phyloP scores from a whole-genome alignment of 2,888 invertebrate genomes.

The Acronicta aceris region DNA sequence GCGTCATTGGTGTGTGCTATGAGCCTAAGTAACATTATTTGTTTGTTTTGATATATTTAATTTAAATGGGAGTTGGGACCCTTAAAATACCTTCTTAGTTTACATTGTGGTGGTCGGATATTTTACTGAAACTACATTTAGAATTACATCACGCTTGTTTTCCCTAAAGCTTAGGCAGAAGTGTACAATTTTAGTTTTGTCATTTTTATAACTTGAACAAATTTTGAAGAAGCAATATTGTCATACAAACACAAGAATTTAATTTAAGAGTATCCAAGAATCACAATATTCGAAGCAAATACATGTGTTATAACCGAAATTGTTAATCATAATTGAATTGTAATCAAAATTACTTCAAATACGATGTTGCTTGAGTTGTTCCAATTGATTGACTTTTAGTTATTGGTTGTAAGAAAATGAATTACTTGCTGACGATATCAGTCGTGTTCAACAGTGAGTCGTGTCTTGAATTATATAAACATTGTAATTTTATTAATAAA shows the following conservation, averaged over 20 bases:
- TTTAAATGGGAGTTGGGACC: not conserved
- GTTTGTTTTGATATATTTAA: not conserved
- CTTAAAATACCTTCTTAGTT: not conserved
- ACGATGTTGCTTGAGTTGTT: conserved; percentile 17
- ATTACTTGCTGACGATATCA: conserved; percentile 22
- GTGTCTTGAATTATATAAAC: not conserved
- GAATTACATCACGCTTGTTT: not conserved
- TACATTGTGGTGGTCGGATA: not conserved
- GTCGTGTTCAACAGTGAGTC: conserved; percentile 37
- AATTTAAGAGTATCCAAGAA: not conserved
- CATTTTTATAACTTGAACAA: no score
- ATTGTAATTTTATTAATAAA: not conserved
- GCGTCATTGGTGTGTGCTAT: no score
- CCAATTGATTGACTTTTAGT: conserved; percentile 18
- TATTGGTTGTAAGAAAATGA: conserved; percentile 31
- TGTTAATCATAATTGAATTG: conserved; percentile 48
- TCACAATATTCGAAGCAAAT: not conserved
- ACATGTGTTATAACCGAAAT: conserved; percentile 3
- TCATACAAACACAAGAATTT: not conserved
- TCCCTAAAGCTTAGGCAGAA: no score
- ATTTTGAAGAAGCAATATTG: no score
- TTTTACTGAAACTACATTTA: not conserved
- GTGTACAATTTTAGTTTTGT: no score
- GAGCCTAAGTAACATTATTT: no score
- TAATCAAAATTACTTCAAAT: conserved; percentile 29